These are phyloP conservation scores for Noturus placidus DNA, from an alignment of 2,113 vertebrate species.

Conservation along the genomic window DNA sequence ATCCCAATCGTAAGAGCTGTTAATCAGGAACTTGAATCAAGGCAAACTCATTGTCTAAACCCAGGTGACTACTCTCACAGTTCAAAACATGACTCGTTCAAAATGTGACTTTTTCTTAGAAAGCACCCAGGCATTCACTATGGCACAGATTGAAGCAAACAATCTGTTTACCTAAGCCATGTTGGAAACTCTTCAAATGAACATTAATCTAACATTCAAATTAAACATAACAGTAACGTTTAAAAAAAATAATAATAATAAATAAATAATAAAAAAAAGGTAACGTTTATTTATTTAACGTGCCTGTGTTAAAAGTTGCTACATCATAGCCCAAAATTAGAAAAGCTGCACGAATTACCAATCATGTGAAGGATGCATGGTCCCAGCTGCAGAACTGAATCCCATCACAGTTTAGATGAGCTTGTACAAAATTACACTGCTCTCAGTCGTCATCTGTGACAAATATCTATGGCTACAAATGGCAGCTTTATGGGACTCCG, in stretches of 20 bases:
- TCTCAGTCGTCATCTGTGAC: conserved; percentile 48
- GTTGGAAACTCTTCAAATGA: not conserved
- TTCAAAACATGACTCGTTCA: not conserved
- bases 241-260: too few species aligned
- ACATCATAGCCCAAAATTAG: not conserved
- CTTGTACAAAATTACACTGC: conserved; percentile 42
- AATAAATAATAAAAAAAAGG: too few species aligned
- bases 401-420: conserved; percentile 28
- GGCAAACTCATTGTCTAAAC: not conserved
- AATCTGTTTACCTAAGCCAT: not conserved
- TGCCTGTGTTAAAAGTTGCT: not conserved
- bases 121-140: not conserved
- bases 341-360: conserved; percentile 33
- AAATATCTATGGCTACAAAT: conserved; percentile 35
- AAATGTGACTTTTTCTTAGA: not conserved
- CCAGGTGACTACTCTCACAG: not conserved
- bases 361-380: conserved; percentile 17
- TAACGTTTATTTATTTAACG: not conserved
- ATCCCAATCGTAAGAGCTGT: not conserved
- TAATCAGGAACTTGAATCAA: not conserved
- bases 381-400: conserved; percentile 35
- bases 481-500: conserved; percentile 41
- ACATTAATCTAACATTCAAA: not conserved
- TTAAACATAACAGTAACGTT: not conserved
- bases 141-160: not conserved